A percentile compares a stretch with the other conserved stretches of the same genome.
Evolutionary conservation across 2,797 vertebrate species (phyloP).

Genomic region (Chiloscyllium punctatum): DNA sequence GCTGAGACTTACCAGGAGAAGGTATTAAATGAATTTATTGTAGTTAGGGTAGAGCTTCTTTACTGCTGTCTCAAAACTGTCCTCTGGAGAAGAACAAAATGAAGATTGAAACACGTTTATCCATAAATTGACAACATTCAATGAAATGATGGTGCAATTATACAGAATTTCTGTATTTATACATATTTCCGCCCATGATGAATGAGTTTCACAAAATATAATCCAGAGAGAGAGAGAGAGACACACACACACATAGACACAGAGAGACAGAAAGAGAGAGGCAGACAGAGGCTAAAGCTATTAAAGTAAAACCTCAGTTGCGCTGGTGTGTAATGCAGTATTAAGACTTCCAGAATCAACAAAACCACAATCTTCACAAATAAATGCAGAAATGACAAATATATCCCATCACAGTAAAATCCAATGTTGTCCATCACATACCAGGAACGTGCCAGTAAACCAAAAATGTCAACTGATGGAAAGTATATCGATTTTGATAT

Average conservation of each 20-base stretch:
- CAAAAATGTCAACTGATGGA: too few species aligned
- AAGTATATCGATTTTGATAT: too few species aligned
- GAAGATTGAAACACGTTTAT: neutral
- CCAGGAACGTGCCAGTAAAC: too few species aligned
- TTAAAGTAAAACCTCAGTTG: neutral
- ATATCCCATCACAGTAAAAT: too few species aligned
- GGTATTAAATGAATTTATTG: neutral
- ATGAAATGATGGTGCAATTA: too few species aligned
- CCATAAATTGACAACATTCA: neutral
- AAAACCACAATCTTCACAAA: neutral
- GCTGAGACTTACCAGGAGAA: neutral
- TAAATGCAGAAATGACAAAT: too few species aligned
- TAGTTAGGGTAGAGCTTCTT: neutral
- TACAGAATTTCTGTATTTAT: neutral
- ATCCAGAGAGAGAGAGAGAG: too few species aligned
- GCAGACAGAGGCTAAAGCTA: too few species aligned
- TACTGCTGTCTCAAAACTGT: constrained; percentile 15
- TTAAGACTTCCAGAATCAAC: neutral
- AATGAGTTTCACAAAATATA: neutral
- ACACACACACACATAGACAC: too few species aligned
- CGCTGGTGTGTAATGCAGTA: neutral
- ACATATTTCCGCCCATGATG: too few species aligned
- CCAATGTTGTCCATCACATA: too few species aligned
- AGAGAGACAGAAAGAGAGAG: too few species aligned
- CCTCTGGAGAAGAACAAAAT: constrained; percentile 10